phyloP scores from a whole-genome alignment of 2,113 vertebrate species.

The Oncorhynchus masou region DNA sequence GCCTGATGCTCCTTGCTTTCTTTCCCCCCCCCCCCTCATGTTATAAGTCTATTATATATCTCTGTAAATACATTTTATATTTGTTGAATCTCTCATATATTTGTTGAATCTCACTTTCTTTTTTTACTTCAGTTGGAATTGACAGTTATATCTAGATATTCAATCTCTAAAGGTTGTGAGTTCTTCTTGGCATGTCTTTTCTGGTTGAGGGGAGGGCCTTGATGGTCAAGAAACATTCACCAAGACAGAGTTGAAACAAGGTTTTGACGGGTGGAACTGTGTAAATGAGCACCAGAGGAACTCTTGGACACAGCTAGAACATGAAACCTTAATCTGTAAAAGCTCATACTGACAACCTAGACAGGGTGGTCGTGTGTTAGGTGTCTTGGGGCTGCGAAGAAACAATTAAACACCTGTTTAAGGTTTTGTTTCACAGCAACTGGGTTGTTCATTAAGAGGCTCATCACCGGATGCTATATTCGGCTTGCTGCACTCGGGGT shows the following conservation, averaged over 20 bases:
- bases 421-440: constrained; percentile 61
- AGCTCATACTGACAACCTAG: neutral
- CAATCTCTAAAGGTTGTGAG: no score
- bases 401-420: constrained; percentile 59
- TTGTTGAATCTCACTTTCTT: no score
- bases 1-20: neutral
- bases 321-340: neutral
- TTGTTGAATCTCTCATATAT: no score
- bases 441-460: constrained; percentile 45
- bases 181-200: no score
- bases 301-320: constrained; percentile 8
- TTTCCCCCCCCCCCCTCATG: neutral
- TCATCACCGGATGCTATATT: constrained; percentile 48
- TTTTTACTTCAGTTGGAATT: no score
- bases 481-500: constrained; percentile 42
- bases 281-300: neutral
- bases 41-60: neutral
- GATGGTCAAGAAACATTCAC: neutral
- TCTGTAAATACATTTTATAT: no score
- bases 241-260: neutral
- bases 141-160: no score
- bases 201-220: neutral
- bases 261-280: neutral
- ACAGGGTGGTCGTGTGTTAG: constrained; percentile 15
- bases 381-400: constrained; percentile 13